A percentile compares a stretch with the other conserved stretches of the same genome.
Evolutionary conservation across 2,888 invertebrate species (phyloP).

Genomic region (Eilema sororculum): DNA sequence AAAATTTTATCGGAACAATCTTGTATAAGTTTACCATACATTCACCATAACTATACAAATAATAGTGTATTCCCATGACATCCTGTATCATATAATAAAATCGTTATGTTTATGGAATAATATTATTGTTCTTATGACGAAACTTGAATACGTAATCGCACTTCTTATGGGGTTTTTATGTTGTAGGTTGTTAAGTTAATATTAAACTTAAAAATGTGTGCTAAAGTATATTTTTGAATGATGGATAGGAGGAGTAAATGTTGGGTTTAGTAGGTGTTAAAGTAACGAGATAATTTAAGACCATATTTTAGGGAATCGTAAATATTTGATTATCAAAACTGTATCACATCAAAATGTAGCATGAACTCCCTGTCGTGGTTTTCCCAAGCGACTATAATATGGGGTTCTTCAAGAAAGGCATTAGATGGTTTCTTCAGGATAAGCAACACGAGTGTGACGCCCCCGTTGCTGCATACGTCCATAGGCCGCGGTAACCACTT

Average conservation of each 20-base stretch:
- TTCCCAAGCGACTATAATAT: too few species aligned
- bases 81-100: slow-evolving; percentile 47
- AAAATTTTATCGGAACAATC: slow-evolving; percentile 17
- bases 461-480: too few species aligned
- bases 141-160: slow-evolving; percentile 53
- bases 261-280: slow-evolving; percentile 41
- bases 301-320: background rate
- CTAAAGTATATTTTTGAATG: slow-evolving; percentile 17
- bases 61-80: slow-evolving; percentile 36
- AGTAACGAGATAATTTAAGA: slow-evolving; percentile 25
- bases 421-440: too few species aligned
- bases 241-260: background rate
- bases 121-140: slow-evolving; percentile 55
- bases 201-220: background rate
- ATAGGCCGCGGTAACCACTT: too few species aligned
- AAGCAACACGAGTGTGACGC: too few species aligned
- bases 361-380: too few species aligned
- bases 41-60: slow-evolving; percentile 25
- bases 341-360: too few species aligned
- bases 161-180: slow-evolving; percentile 43
- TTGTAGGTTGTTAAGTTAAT: slow-evolving; percentile 3
- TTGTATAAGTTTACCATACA: slow-evolving; percentile 24
- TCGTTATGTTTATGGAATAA: slow-evolving; percentile 53
- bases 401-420: too few species aligned
- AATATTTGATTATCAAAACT: background rate